These are phyloP conservation scores for Cremastinae sp. DNA, from an alignment of 2,888 invertebrate genomes.

Conservation along the genomic window DNA sequence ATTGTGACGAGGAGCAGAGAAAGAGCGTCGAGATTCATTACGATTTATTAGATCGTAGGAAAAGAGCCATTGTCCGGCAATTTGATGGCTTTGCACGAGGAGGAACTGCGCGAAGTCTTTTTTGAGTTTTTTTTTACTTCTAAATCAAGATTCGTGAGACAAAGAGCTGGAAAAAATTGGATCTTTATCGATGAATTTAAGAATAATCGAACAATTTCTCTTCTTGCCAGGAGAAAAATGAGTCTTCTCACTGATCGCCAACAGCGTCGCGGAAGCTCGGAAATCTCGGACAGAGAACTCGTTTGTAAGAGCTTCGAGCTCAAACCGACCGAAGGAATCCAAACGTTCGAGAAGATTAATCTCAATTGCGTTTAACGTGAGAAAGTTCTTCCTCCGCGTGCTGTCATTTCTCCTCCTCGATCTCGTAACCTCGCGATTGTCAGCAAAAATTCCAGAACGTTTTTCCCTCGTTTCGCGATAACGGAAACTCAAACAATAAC, in stretches of 20 bases:
- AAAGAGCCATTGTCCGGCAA: slow-evolving; percentile 51
- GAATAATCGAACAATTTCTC: too few species aligned
- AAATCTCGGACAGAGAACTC: slow-evolving; percentile 34
- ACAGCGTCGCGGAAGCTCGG: not conserved
- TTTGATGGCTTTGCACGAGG: slow-evolving; percentile 36
- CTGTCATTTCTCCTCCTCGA: slow-evolving; percentile 1
- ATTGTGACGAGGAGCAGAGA: slow-evolving; percentile 23
- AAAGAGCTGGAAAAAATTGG: too few species aligned
- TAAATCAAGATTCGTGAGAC: too few species aligned
- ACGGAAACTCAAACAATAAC: too few species aligned
- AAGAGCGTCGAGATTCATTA: not conserved
- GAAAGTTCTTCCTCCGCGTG: slow-evolving; percentile 32
- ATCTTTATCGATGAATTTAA: too few species aligned
- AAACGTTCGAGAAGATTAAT: slow-evolving; percentile 48
- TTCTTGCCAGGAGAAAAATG: too few species aligned
- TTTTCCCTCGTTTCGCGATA: not conserved
- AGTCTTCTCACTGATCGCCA: too few species aligned
- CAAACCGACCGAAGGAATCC: slow-evolving; percentile 33
- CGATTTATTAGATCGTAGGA: slow-evolving; percentile 35
- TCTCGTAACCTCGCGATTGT: not conserved
- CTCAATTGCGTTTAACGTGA: slow-evolving; percentile 55
- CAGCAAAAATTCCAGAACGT: too few species aligned
- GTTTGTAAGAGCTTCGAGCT: slow-evolving; percentile 35
- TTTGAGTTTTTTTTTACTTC: not conserved
- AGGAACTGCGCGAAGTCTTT: slow-evolving; percentile 23